Conservation (phyloP, 2,888 invertebrate species). For the Lycaena phlaeas region DNA sequence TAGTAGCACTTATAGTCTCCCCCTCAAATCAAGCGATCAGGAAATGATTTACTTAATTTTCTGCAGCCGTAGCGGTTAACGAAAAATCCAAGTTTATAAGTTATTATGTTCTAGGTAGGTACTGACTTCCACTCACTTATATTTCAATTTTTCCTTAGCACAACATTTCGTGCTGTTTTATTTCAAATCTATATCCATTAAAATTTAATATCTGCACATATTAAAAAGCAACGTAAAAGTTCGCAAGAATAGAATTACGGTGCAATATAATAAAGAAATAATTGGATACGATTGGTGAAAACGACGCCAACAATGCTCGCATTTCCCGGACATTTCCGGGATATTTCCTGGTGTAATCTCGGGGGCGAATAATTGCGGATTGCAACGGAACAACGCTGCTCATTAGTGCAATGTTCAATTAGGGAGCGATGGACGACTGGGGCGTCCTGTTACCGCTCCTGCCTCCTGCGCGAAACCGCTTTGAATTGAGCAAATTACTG, state of each 20-base stretch:
- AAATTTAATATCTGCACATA: background rate
- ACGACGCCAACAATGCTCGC: conserved; percentile 36
- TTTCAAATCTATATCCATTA: too few species aligned
- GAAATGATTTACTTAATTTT: too few species aligned
- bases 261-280: conserved; percentile 15
- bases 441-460: conserved; percentile 20
- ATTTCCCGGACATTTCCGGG: conserved; percentile 49
- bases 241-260: conserved; percentile 4
- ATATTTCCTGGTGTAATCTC: conserved; percentile 55
- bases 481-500: conserved; percentile 20
- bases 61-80: too few species aligned
- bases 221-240: conserved; percentile 1
- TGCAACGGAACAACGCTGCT: conserved; percentile 64
- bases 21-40: too few species aligned
- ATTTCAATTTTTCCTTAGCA: too few species aligned
- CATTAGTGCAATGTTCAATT: conserved; percentile 71
- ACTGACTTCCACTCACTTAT: too few species aligned
- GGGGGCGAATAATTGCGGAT: conserved; percentile 58
- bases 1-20: too few species aligned
- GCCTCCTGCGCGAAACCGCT: conserved; percentile 22
- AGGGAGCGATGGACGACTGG: conserved; percentile 31
- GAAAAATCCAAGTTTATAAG: too few species aligned
- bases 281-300: conserved; percentile 21
- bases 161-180: too few species aligned
- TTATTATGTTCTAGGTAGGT: too few species aligned